Percentiles rank a stretch among this genome's conserved stretches.
Conservation (phyloP, 2,113 vertebrate genomes). For the Puntigrus tetrazona region DNA sequence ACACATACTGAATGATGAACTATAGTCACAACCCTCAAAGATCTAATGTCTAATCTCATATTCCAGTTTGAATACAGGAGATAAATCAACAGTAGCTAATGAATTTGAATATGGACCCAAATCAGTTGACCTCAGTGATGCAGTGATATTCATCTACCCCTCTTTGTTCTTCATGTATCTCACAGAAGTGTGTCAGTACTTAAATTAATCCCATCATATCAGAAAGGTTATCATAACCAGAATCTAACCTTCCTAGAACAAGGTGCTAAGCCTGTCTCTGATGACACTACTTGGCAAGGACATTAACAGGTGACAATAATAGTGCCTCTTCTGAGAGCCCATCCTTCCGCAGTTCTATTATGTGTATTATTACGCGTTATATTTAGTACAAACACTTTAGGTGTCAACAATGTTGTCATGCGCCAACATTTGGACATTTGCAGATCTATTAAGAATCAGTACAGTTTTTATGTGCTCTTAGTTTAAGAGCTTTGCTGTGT, state of each 20-base stretch:
- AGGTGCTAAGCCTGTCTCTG: constrained; percentile 29
- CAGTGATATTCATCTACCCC: background rate
- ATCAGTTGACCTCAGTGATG: background rate
- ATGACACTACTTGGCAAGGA: constrained; percentile 11
- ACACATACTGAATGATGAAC: background rate
- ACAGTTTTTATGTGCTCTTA: background rate
- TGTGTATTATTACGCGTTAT: constrained; percentile 4
- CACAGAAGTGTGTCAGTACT: background rate
- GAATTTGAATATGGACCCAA: background rate
- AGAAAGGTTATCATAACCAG: constrained; percentile 10
- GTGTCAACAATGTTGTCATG: background rate
- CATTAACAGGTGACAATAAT: constrained; percentile 17
- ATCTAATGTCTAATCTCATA: background rate
- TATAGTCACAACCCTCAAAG: background rate
- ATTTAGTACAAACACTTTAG: background rate
- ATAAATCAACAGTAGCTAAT: background rate
- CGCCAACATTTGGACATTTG: background rate
- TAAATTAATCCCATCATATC: constrained; percentile 17
- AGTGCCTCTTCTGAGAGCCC: constrained; percentile 12
- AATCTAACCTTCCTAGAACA: constrained; percentile 31
- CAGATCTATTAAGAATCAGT: background rate
- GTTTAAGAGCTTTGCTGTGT: no score
- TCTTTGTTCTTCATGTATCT: background rate
- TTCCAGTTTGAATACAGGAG: constrained; percentile 4
- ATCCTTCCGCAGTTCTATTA: background rate